Percentiles rank a stretch among this genome's conserved stretches.
Conservation (phyloP, 2,888 invertebrate species). For the Eugnorisma glareosa region DNA sequence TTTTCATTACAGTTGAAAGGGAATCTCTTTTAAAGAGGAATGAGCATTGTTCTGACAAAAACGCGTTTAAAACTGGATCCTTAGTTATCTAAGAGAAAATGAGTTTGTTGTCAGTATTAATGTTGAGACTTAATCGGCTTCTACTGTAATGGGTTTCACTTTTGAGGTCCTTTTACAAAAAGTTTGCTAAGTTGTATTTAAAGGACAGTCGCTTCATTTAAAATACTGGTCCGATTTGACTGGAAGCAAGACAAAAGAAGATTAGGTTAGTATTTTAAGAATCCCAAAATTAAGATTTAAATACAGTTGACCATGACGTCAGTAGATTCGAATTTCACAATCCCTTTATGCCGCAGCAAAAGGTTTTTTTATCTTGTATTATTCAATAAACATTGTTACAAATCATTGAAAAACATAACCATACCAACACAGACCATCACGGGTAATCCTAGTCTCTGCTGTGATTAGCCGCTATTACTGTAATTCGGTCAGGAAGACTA, state of each 20-base stretch:
- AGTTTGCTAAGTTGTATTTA: neutral
- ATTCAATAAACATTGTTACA: no score
- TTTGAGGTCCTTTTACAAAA: constrained; percentile 12
- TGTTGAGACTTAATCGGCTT: constrained; percentile 67
- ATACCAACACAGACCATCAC: no score
- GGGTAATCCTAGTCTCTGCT: neutral
- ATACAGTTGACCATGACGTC: neutral
- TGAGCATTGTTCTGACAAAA: constrained; percentile 73
- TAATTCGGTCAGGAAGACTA: neutral
- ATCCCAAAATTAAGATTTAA: neutral
- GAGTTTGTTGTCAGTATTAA: constrained; percentile 73
- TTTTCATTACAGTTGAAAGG: constrained; percentile 66
- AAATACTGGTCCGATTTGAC: no score
- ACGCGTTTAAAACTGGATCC: constrained; percentile 68
- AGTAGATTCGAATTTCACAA: neutral
- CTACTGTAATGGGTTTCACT: constrained; percentile 64
- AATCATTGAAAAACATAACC: no score
- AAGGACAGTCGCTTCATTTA: neutral
- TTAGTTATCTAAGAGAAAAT: constrained; percentile 70
- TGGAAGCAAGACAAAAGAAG: neutral
- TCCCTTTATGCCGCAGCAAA: neutral
- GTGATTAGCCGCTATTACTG: neutral
- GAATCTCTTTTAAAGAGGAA: constrained; percentile 65
- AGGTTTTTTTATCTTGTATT: no score
- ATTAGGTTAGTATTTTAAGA: neutral